A percentile compares a stretch with the other conserved stretches of the same genome.
phyloP scores from a whole-genome alignment of 2,888 invertebrate genomes.

The Drosophila heteroneura region DNA sequence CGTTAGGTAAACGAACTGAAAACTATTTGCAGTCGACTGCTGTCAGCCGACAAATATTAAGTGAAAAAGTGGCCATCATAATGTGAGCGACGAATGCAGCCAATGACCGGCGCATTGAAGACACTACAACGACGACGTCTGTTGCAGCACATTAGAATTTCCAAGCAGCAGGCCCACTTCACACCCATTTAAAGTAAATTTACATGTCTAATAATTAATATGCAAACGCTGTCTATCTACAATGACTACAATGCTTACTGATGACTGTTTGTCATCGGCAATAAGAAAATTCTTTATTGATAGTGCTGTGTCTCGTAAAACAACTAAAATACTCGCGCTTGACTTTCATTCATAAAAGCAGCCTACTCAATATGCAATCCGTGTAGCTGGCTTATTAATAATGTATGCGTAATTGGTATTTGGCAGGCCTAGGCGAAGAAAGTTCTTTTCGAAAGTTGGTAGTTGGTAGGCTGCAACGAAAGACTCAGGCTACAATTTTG shows the following conservation, averaged over 20 bases:
- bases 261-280: constrained; percentile 59
- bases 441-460: constrained; percentile 71
- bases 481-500: constrained; percentile 36
- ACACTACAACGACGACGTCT: constrained; percentile 20
- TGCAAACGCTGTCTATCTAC: constrained; percentile 42
- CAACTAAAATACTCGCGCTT: constrained; percentile 26
- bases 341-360: constrained; percentile 74
- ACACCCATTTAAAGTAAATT: constrained; percentile 64
- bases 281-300: constrained; percentile 76
- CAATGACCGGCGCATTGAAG: constrained; percentile 49
- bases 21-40: constrained; percentile 68
- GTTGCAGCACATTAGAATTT: constrained; percentile 52
- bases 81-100: constrained; percentile 48
- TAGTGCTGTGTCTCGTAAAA: constrained; percentile 31
- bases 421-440: constrained; percentile 40
- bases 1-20: constrained; percentile 73
- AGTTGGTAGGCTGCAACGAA: constrained; percentile 7
- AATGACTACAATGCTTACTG: constrained; percentile 33
- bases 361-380: constrained; percentile 54
- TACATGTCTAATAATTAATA: constrained; percentile 50
- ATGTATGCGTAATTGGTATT: constrained; percentile 8
- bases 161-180: constrained; percentile 57
- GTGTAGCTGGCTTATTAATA: constrained; percentile 35
- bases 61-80: constrained; percentile 64
- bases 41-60: constrained; percentile 54